A percentile compares a stretch with the other conserved stretches of the same genome.
Conservation (phyloP, 2,113 vertebrate species). For the Prolemur simus region DNA sequence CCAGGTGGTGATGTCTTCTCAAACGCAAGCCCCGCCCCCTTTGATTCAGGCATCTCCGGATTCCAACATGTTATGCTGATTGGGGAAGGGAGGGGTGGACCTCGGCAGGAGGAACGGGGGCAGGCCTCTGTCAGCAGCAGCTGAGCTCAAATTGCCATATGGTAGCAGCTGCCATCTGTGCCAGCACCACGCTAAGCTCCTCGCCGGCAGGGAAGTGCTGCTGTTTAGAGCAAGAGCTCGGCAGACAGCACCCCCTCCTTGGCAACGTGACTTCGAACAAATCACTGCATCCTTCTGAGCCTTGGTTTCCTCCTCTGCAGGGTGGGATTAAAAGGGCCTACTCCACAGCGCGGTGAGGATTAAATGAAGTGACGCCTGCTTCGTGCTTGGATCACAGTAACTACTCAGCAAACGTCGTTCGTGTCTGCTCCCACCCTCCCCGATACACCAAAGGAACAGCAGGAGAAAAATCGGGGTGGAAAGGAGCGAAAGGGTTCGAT, state of each 20-base stretch:
- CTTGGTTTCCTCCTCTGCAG: not conserved
- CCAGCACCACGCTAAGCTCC: not conserved
- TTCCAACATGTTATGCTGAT: not conserved
- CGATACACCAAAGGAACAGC: not conserved
- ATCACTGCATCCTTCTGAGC: not conserved
- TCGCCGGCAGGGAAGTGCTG: not conserved
- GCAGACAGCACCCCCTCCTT: not conserved
- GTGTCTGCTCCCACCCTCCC: not conserved
- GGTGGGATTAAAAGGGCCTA: not conserved
- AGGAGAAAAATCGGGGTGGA: too few relatives aligned
- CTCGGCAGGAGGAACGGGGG: not conserved
- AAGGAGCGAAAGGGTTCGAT: not conserved
- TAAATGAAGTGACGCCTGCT: not conserved
- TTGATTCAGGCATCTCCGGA: not conserved
- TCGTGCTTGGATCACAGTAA: not conserved
- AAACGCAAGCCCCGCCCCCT: not conserved
- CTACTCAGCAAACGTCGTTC: not conserved
- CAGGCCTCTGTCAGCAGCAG: not conserved
- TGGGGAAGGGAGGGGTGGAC: not conserved
- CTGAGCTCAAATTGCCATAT: not conserved
- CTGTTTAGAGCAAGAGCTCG: not conserved
- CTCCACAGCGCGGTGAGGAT: not conserved
- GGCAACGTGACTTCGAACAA: not conserved
- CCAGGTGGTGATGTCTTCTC: not conserved
- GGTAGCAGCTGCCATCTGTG: not conserved